Conservation (phyloP, 2,888 invertebrate genomes). For the Yponomeuta evonymella region DNA sequence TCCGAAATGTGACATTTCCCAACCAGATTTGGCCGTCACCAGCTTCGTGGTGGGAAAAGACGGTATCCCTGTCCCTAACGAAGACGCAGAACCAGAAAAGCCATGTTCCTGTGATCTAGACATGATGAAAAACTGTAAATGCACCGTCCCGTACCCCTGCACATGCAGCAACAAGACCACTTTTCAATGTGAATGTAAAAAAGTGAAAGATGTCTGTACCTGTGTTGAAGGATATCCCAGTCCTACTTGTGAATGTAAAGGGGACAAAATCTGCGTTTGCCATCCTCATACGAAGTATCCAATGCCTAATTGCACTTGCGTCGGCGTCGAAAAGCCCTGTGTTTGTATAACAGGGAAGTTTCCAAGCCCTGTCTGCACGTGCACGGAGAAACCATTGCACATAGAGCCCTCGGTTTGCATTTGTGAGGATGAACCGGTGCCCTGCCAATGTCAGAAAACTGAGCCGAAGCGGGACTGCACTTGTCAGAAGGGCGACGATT, state of each 20-base stretch:
- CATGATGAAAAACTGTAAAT: conserved; percentile 47
- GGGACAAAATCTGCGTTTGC: conserved; percentile 48
- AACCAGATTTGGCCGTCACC: neutral
- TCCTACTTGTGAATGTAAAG: conserved; percentile 45
- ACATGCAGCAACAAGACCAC: conserved; percentile 49
- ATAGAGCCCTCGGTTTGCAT: conserved; percentile 1
- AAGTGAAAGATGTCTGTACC: conserved; percentile 46
- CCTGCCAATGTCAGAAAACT: conserved; percentile 49
- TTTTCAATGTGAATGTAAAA: conserved; percentile 46
- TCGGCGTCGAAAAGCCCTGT: conserved; percentile 51
- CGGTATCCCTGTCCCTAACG: conserved; percentile 57
- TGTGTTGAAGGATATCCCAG: conserved; percentile 43
- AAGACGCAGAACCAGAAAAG: conserved; percentile 27
- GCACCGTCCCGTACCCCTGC: conserved; percentile 49
- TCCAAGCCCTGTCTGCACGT: conserved; percentile 51
- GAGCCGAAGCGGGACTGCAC: conserved; percentile 37
- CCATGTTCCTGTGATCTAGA: conserved; percentile 45
- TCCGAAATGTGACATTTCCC: conserved; percentile 47
- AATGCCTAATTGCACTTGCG: conserved; percentile 46
- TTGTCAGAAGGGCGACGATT: conserved; percentile 47
- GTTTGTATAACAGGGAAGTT: conserved; percentile 45
- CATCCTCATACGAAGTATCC: conserved; percentile 39
- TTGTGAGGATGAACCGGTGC: conserved; percentile 9
- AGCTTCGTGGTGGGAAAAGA: conserved; percentile 26
- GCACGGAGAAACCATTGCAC: conserved; percentile 24